phyloP scores from a whole-genome alignment of 2,797 vertebrate genomes.

The Spea hammondii region DNA sequence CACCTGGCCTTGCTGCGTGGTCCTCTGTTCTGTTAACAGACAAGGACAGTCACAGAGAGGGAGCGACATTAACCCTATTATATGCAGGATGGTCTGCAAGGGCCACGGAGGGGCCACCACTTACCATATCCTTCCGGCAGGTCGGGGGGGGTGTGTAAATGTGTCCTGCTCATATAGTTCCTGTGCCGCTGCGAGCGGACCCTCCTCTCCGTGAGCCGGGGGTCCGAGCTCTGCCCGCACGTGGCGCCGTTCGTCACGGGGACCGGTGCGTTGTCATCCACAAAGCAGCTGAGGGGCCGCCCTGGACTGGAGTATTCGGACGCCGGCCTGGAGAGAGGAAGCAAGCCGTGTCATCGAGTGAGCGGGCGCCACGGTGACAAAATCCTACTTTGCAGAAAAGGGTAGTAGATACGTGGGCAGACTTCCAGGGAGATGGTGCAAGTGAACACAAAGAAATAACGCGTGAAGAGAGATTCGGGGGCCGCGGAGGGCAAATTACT shows the following conservation, averaged over 20 bases:
- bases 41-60: neutral
- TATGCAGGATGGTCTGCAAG: too few species aligned
- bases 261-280: slow-evolving; percentile 93
- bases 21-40: slow-evolving; percentile 88
- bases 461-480: too few species aligned
- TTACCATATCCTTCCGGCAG: slow-evolving; percentile 95
- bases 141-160: slow-evolving; percentile 94
- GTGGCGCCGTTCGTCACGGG: slow-evolving; percentile 88
- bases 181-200: slow-evolving; percentile 94
- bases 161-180: slow-evolving; percentile 98
- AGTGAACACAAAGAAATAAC: too few species aligned
- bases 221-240: slow-evolving; percentile 79
- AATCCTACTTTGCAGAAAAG: neutral
- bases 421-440: too few species aligned
- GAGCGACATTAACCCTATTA: too few species aligned
- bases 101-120: slow-evolving; percentile 46
- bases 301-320: slow-evolving; percentile 97
- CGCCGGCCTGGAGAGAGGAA: slow-evolving; percentile 76
- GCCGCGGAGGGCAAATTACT: slow-evolving; percentile 19
- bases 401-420: neutral
- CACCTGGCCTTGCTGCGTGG: slow-evolving; percentile 95
- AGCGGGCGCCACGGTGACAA: neutral
- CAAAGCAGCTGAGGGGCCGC: slow-evolving; percentile 92
- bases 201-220: slow-evolving; percentile 84
- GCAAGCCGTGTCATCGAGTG: neutral